These are phyloP conservation scores for Aphrocallistes beatrix DNA, from an alignment of 37 sponge, comb jelly and placozoan genomes.

Conservation along the genomic window DNA sequence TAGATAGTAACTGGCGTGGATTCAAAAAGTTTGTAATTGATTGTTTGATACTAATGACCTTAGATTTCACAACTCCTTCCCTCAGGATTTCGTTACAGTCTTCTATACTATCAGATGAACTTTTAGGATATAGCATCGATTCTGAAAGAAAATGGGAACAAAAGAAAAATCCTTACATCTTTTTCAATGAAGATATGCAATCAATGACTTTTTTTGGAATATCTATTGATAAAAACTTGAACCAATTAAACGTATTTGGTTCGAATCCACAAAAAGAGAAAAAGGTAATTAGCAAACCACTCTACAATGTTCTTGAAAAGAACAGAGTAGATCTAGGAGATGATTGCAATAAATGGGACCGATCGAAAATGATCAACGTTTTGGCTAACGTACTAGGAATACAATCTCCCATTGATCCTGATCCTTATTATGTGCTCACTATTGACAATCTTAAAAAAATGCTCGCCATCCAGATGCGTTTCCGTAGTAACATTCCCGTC, in stretches of 20 bases:
- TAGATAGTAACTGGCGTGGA: background rate
- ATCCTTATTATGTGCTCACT: constrained; percentile 21
- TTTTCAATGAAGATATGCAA: constrained; percentile 70
- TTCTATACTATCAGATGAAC: background rate
- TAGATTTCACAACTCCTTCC: constrained; percentile 21
- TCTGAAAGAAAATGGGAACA: background rate
- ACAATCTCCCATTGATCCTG: background rate
- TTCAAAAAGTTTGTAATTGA: constrained; percentile 32
- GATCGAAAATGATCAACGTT: background rate
- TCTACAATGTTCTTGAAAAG: too few relatives aligned
- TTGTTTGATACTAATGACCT: constrained; percentile 29
- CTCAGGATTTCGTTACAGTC: background rate
- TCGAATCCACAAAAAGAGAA: constrained; percentile 5
- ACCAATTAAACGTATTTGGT: background rate
- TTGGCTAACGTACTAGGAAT: background rate
- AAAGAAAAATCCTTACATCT: constrained; percentile 73
- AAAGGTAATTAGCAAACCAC: too few relatives aligned
- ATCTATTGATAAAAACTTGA: background rate
- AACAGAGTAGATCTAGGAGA: too few relatives aligned
- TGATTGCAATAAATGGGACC: background rate
- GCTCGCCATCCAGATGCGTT: constrained; percentile 22
- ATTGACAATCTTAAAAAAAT: constrained; percentile 30
- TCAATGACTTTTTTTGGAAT: constrained; percentile 83
- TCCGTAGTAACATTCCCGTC: constrained; percentile 79
- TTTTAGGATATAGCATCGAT: background rate